Percentiles rank a stretch among this genome's conserved stretches.
These are phyloP conservation scores for Montipora cactus DNA, from an alignment of 64 coral and sea anemone species.

Conservation along the genomic window DNA sequence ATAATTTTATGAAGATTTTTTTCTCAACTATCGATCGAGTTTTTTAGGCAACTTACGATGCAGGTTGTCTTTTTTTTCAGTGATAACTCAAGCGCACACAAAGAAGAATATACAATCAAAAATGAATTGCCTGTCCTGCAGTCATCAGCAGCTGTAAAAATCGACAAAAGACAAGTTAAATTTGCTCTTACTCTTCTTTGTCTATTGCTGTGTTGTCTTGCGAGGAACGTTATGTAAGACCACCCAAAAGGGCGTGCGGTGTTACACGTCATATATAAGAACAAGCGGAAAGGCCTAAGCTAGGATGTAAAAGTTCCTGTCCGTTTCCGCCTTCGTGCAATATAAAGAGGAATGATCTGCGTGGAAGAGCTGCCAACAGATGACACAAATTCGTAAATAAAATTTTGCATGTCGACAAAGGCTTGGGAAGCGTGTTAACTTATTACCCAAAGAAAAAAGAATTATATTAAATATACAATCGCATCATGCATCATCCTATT, in stretches of 20 bases:
- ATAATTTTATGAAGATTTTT: not conserved
- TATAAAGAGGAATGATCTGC: not conserved
- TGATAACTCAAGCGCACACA: not conserved
- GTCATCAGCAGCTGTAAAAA: not conserved
- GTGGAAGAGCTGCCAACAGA: not conserved
- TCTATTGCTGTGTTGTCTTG: not conserved
- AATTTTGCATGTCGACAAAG: not conserved
- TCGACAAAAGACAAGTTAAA: not conserved
- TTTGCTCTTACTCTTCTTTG: not conserved
- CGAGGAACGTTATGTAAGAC: conserved; percentile 4
- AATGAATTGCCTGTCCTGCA: not conserved
- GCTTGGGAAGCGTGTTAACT: not conserved
- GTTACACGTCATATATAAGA: too few species aligned
- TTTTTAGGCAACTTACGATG: not conserved
- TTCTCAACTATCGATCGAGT: not conserved
- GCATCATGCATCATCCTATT: not conserved
- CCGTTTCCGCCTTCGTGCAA: not conserved
- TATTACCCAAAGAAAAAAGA: conserved; percentile 8
- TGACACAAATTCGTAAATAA: not conserved
- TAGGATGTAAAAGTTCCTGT: not conserved
- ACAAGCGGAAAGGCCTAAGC: not conserved
- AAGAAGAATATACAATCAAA: not conserved
- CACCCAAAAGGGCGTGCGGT: not conserved
- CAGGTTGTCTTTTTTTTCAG: not conserved
- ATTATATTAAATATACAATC: not conserved